Evolutionary conservation across 2,888 invertebrate species (phyloP).

Genomic region (Lithophane semibrunnea): DNA sequence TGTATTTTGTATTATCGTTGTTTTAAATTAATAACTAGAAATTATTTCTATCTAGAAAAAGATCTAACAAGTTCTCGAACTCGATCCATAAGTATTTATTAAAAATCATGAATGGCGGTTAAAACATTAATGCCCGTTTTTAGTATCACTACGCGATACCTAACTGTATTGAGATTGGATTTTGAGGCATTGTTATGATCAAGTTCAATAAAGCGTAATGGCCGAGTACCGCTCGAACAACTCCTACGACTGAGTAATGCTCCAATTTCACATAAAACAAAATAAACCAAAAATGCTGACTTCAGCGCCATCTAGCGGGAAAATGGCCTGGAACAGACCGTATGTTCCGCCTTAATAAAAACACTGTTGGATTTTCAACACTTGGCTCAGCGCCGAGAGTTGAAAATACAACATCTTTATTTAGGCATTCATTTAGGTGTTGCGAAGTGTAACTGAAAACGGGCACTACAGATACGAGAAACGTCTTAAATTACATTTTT

Average conservation of each 20-base stretch:
- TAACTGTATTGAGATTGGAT: background rate
- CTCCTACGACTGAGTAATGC: too few relatives aligned
- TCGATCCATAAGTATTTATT: background rate
- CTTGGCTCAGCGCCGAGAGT: background rate
- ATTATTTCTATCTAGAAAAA: background rate
- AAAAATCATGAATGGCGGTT: background rate
- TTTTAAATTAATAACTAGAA: constrained; percentile 9
- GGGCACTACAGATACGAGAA: background rate
- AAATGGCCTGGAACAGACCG: too few relatives aligned
- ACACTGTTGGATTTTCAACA: background rate
- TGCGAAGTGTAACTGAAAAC: background rate
- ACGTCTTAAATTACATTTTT: background rate
- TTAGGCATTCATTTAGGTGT: background rate
- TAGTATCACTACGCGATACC: background rate
- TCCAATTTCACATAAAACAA: too few relatives aligned
- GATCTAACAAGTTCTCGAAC: background rate
- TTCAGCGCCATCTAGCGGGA: too few relatives aligned
- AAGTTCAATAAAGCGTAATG: too few relatives aligned
- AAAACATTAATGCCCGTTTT: background rate
- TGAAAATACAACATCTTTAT: background rate
- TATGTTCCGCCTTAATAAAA: background rate
- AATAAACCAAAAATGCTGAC: too few relatives aligned
- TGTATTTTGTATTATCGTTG: constrained; percentile 21
- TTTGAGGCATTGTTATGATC: too few relatives aligned
- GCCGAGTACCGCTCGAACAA: too few relatives aligned